Conservation (phyloP, 2,113 vertebrate genomes). For the Pluvialis apricaria region DNA sequence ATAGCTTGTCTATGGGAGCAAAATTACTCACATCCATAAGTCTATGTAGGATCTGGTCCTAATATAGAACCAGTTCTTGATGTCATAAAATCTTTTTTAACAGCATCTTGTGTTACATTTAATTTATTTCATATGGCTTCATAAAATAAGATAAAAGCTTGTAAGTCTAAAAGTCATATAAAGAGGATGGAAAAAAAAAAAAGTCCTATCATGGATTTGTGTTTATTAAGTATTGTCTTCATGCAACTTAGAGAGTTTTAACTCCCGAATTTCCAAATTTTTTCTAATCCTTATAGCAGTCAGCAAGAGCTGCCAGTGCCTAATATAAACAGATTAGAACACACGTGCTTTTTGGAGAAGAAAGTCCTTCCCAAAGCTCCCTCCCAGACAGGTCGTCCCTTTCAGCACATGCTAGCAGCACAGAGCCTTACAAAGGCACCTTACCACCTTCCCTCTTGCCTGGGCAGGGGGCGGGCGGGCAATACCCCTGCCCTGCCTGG, state of each 20-base stretch:
- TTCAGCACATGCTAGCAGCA: background rate
- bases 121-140: conserved; percentile 74
- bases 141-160: conserved; percentile 76
- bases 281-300: background rate
- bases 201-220: conserved; percentile 54
- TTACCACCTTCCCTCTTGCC: background rate
- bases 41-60: conserved; percentile 52
- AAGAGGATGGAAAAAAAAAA: conserved; percentile 56
- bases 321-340: conserved; percentile 3
- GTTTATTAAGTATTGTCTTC: conserved; percentile 56
- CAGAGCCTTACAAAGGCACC: background rate
- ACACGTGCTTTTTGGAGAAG: background rate
- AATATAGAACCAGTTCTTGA: conserved; percentile 76
- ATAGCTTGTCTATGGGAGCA: conserved; percentile 39
- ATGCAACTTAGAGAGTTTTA: background rate
- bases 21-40: conserved; percentile 30
- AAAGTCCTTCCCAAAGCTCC: background rate
- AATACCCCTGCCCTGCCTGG: background rate
- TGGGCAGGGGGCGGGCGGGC: fast-evolving
- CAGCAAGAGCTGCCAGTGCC: background rate
- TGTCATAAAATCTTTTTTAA: conserved; percentile 79
- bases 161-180: conserved; percentile 68
- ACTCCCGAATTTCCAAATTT: conserved; percentile 13
- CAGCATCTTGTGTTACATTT: conserved; percentile 76
- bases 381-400: background rate